phyloP scores from a whole-genome alignment of 2,797 vertebrate genomes.

The Chromobotia macracanthus region DNA sequence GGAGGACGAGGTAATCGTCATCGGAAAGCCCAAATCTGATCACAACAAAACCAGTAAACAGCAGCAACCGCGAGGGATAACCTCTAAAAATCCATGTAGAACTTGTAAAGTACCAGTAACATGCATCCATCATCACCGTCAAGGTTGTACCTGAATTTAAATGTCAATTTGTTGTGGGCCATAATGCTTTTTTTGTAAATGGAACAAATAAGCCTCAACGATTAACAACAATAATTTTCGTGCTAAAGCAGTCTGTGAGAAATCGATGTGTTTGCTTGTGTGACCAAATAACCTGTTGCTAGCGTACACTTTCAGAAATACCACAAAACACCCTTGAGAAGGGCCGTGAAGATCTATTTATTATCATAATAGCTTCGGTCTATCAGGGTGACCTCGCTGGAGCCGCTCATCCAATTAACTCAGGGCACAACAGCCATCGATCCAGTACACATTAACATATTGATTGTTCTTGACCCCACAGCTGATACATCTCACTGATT shows the following conservation, averaged over 20 bases:
- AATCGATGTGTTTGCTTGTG: background rate
- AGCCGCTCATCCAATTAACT: background rate
- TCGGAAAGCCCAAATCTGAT: background rate
- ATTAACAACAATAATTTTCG: background rate
- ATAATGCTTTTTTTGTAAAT: background rate
- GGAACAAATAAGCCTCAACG: background rate
- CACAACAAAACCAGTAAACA: background rate
- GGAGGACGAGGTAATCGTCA: background rate
- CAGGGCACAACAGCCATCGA: background rate
- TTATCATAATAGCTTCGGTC: background rate
- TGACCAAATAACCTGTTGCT: background rate
- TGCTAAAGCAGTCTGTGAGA: background rate
- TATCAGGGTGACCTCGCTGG: background rate
- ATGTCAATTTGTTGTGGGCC: no score
- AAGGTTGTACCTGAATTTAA: background rate
- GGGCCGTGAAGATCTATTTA: background rate
- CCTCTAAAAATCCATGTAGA: background rate
- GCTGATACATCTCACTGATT: background rate
- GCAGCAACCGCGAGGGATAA: background rate
- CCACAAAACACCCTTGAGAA: background rate
- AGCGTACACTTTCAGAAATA: background rate
- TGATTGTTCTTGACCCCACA: constrained; percentile 17
- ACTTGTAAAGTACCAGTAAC: background rate
- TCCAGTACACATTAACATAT: constrained; percentile 6
- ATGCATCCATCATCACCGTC: background rate